These are phyloP conservation scores for Drosophila mulleri DNA, from an alignment of 2,888 invertebrate genomes.

Conservation along the genomic window DNA sequence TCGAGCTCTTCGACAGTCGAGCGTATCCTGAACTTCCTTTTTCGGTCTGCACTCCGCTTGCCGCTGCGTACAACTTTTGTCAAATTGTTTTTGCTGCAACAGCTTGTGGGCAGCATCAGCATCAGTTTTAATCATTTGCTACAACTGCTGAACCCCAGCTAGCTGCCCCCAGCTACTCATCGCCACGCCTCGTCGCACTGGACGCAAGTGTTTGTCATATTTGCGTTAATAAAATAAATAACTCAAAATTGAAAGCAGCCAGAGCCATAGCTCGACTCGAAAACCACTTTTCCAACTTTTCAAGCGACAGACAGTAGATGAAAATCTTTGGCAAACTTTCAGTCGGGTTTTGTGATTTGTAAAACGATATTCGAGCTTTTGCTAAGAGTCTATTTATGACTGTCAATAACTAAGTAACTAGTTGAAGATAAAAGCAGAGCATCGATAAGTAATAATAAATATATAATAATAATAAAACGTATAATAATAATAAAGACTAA, in stretches of 20 bases:
- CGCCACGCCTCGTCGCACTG: not conserved
- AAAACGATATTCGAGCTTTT: not conserved
- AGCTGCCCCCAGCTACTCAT: not conserved
- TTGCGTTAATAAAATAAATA: conserved; percentile 52
- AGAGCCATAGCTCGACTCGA: conserved; percentile 15
- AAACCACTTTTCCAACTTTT: conserved; percentile 30
- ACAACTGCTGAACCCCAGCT: not conserved
- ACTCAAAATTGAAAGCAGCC: conserved; percentile 35
- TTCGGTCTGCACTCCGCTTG: conserved; percentile 12
- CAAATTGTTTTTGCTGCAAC: conserved; percentile 59
- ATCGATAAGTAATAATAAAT: too few species aligned
- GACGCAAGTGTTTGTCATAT: conserved; percentile 41
- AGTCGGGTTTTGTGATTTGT: not conserved
- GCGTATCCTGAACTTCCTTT: conserved; percentile 42
- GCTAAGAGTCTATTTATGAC: not conserved
- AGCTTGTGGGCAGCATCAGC: conserved; percentile 67
- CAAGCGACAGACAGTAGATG: conserved; percentile 10
- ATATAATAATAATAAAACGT: too few species aligned
- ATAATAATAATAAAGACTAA: too few species aligned
- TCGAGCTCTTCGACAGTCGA: conserved; percentile 44
- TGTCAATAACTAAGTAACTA: not conserved
- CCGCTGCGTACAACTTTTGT: conserved; percentile 39
- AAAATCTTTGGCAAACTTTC: conserved; percentile 12
- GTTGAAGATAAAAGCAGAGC: not conserved
- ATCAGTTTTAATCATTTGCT: conserved; percentile 65